Percentiles rank a stretch among this genome's conserved stretches.
Conservation (phyloP, 2,797 vertebrate species). For the Poecilia wingei region DNA sequence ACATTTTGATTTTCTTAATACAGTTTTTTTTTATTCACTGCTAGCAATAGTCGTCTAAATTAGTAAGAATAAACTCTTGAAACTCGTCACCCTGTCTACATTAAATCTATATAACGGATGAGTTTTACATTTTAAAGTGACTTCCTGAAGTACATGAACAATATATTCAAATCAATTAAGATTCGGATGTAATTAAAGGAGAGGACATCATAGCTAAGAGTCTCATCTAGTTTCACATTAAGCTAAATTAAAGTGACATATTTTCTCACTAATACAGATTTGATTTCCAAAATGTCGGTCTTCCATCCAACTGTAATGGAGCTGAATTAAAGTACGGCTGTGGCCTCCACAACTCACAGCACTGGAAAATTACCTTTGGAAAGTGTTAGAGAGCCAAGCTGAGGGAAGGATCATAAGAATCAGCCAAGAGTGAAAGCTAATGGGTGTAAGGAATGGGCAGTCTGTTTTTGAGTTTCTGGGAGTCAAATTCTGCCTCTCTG, state of each 20-base stretch:
- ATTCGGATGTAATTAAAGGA: background rate
- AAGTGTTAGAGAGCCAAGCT: background rate
- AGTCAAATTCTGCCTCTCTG: background rate
- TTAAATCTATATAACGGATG: background rate
- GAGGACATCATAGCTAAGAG: background rate
- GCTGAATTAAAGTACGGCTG: background rate
- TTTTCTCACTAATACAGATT: background rate
- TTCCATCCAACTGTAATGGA: background rate
- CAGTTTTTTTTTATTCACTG: background rate
- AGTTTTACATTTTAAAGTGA: background rate
- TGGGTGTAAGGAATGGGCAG: background rate
- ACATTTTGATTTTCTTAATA: background rate
- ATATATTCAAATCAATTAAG: background rate
- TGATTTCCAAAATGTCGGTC: background rate
- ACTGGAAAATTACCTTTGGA: background rate
- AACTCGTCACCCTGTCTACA: background rate
- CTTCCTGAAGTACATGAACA: background rate
- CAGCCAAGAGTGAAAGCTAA: constrained; percentile 2
- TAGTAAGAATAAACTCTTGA: background rate
- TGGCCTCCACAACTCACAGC: background rate
- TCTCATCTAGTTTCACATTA: background rate
- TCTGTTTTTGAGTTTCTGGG: constrained; percentile 4
- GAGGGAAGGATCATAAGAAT: background rate
- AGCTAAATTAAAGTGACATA: background rate
- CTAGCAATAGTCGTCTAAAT: background rate